Evolutionary conservation across 2,888 invertebrate species (phyloP).

Genomic region (Eulithis testata): DNA sequence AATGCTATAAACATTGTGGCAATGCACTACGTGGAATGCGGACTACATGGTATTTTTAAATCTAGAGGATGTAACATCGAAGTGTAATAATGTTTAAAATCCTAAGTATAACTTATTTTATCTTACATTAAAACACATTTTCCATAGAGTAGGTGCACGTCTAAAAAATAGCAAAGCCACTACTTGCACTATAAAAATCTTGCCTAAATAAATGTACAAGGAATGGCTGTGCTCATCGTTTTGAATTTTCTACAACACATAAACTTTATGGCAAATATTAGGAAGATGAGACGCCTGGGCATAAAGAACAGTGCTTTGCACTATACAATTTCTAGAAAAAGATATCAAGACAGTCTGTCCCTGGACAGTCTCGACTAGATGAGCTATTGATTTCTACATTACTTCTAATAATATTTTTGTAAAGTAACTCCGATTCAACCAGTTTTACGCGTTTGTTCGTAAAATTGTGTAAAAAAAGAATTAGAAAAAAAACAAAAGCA

Average conservation of each 20-base stretch:
- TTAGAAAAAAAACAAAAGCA: too few species aligned
- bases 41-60: too few species aligned
- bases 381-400: constrained; percentile 13
- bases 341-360: constrained; percentile 12
- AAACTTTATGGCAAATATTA: constrained; percentile 54
- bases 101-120: too few species aligned
- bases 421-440: background rate
- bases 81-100: too few species aligned
- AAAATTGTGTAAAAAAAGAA: background rate
- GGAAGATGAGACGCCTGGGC: constrained; percentile 50
- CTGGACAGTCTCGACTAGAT: background rate
- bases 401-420: too few species aligned
- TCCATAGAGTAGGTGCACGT: too few species aligned
- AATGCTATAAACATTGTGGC: too few species aligned
- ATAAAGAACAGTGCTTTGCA: constrained; percentile 55
- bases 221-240: constrained; percentile 22
- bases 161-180: background rate
- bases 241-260: constrained; percentile 48
- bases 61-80: too few species aligned
- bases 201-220: background rate
- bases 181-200: constrained; percentile 2
- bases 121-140: too few species aligned
- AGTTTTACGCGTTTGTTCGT: constrained; percentile 4
- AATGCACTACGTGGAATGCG: too few species aligned
- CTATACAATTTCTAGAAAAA: constrained; percentile 42